Conservation (phyloP, 2,113 vertebrate genomes). For the Crotalus tigris region DNA sequence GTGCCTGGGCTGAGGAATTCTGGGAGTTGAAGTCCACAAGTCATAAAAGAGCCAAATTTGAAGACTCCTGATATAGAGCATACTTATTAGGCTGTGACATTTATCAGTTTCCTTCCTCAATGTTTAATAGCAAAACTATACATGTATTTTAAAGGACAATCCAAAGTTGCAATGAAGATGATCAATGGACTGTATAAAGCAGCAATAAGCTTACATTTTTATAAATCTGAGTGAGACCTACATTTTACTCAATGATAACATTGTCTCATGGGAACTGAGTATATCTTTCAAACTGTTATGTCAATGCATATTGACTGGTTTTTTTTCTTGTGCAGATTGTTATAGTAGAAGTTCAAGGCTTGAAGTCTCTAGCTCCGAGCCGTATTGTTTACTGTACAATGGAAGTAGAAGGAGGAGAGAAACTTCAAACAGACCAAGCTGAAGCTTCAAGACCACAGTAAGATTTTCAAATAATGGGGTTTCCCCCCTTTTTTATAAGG, state of each 20-base stretch:
- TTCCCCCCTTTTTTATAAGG: neutral
- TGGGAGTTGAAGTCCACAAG: too few species aligned
- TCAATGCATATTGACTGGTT: neutral
- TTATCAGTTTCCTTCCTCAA: neutral
- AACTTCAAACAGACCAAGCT: constrained; percentile 96
- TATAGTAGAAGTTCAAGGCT: constrained; percentile 92
- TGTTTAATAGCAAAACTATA: neutral
- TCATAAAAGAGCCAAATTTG: too few species aligned
- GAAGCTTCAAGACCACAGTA: constrained; percentile 97
- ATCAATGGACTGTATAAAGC: neutral
- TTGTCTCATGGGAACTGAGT: neutral
- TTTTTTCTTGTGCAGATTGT: constrained; percentile 78
- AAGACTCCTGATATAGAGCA: too few species aligned
- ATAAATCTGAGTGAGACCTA: neutral
- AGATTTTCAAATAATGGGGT: constrained; percentile 55
- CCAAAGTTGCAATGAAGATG: neutral
- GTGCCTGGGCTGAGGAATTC: too few species aligned
- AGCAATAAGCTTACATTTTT: neutral
- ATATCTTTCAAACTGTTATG: neutral
- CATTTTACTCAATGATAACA: fast-evolving
- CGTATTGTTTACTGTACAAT: constrained; percentile 98
- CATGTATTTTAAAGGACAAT: neutral
- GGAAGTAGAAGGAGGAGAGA: constrained; percentile 97
- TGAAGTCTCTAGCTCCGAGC: constrained; percentile 91
- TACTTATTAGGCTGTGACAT: neutral